These are phyloP conservation scores for Avahi laniger DNA, from an alignment of 2,797 vertebrate species.

Conservation along the genomic window DNA sequence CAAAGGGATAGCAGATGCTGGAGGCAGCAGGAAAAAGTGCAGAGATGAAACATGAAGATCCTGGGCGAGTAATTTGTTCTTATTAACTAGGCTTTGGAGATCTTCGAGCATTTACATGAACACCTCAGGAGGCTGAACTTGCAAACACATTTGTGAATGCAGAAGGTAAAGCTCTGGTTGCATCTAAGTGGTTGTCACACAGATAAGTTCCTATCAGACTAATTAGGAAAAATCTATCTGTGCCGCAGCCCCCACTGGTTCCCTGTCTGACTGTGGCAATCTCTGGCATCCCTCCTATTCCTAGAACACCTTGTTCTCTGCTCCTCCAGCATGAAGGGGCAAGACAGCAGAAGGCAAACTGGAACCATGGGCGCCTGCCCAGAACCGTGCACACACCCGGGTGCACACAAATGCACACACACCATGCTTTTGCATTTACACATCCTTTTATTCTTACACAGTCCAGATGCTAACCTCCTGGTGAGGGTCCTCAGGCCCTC, in stretches of 20 bases:
- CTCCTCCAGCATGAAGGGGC: not conserved
- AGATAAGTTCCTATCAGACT: not conserved
- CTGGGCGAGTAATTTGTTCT: not conserved
- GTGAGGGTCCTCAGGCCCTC: not conserved
- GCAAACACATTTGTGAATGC: not conserved
- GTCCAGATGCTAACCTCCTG: not conserved
- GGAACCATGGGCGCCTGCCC: not conserved
- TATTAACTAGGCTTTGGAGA: too few species aligned
- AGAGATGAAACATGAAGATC: not conserved
- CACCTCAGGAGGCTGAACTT: not conserved
- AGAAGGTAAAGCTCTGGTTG: not conserved
- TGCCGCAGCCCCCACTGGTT: too few species aligned
- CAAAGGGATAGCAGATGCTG: not conserved
- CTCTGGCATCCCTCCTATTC: not conserved
- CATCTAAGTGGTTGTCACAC: not conserved
- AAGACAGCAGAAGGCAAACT: not conserved
- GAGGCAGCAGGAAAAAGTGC: not conserved
- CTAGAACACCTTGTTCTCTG: not conserved
- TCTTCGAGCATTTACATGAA: not conserved
- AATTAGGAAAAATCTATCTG: not conserved
- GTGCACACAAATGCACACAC: rapidly evolving
- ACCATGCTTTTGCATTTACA: not conserved
- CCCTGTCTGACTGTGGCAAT: not conserved
- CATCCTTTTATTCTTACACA: not conserved
- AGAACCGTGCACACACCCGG: rapidly evolving